These are phyloP conservation scores for Gambusia yucatana DNA, from an alignment of 2,797 vertebrate genomes.

Conservation along the genomic window DNA sequence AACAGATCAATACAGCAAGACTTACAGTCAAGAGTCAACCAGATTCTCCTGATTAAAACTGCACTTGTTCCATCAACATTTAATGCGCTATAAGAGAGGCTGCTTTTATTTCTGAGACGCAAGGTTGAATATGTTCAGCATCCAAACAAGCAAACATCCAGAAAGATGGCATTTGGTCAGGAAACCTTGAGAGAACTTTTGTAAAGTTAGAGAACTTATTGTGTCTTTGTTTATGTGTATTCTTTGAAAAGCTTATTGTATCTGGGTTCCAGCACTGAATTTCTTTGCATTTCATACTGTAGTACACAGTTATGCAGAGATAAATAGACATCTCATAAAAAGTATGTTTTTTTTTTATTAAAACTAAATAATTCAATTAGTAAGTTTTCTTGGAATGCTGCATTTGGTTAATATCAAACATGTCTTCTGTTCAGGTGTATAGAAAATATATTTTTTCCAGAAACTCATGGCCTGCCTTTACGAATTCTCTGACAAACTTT, in stretches of 20 bases:
- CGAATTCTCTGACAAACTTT: neutral
- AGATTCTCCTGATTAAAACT: slow-evolving; percentile 1
- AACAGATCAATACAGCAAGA: neutral
- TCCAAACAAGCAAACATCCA: neutral
- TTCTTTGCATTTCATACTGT: neutral
- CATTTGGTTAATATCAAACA: neutral
- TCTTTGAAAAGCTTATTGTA: neutral
- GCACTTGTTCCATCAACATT: neutral
- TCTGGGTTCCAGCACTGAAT: neutral
- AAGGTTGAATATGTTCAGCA: neutral
- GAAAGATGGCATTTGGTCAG: neutral
- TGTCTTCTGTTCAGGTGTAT: neutral
- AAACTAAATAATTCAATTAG: neutral
- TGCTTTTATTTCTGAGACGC: neutral
- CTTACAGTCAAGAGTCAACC: slow-evolving; percentile 2
- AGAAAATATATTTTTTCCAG: neutral
- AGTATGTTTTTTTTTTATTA: neutral
- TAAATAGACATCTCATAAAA: neutral
- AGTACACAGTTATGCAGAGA: neutral
- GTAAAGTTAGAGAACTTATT: neutral
- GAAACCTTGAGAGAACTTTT: neutral
- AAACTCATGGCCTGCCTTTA: neutral
- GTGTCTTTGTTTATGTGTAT: neutral
- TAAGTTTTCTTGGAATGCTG: neutral
- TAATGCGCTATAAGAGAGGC: neutral